phyloP scores from a whole-genome alignment of 1,140 invertebrate species.

The Drosophila gunungcola region DNA sequence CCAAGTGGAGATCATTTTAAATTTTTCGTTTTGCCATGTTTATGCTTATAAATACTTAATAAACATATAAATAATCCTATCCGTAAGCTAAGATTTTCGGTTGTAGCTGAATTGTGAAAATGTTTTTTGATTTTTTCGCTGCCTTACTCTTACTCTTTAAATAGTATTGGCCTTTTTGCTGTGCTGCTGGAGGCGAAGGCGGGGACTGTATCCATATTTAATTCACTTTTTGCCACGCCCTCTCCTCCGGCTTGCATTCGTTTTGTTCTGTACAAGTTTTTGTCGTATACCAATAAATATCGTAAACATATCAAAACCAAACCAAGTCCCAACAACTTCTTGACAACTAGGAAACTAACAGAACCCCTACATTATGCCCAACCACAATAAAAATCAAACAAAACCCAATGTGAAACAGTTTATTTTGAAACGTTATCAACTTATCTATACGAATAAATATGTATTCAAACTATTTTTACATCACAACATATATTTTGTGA shows the following conservation, averaged over 20 bases:
- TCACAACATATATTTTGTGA: conserved; percentile 67
- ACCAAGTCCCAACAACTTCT: conserved; percentile 49
- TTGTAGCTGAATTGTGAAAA: conserved; percentile 82
- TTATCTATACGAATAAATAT: conserved; percentile 50
- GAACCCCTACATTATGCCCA: conserved; percentile 44
- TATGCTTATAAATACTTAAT: conserved; percentile 49
- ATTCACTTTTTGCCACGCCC: conserved; percentile 8
- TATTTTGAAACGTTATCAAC: conserved; percentile 65
- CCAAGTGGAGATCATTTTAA: conserved; percentile 42
- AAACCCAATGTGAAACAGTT: conserved; percentile 52
- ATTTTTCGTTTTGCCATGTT: conserved; percentile 72
- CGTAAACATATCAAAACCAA: conserved; percentile 59
- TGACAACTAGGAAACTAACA: conserved; percentile 66
- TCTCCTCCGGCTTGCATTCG: conserved; percentile 13
- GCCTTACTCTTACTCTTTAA: conserved; percentile 23
- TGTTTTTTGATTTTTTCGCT: conserved; percentile 47
- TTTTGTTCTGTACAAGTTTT: conserved; percentile 62
- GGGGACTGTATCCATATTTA: conserved; percentile 9
- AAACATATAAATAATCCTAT: conserved; percentile 61
- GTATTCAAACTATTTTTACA: conserved; percentile 67
- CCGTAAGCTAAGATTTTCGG: conserved; percentile 65
- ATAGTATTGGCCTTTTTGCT: conserved; percentile 56
- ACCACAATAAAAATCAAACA: conserved; percentile 31
- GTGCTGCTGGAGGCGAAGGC: conserved; percentile 22
- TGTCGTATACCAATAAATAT: conserved; percentile 62